Evolutionary conservation across 2,797 vertebrate species (phyloP).

Genomic region (Acropternis orthonyx): DNA sequence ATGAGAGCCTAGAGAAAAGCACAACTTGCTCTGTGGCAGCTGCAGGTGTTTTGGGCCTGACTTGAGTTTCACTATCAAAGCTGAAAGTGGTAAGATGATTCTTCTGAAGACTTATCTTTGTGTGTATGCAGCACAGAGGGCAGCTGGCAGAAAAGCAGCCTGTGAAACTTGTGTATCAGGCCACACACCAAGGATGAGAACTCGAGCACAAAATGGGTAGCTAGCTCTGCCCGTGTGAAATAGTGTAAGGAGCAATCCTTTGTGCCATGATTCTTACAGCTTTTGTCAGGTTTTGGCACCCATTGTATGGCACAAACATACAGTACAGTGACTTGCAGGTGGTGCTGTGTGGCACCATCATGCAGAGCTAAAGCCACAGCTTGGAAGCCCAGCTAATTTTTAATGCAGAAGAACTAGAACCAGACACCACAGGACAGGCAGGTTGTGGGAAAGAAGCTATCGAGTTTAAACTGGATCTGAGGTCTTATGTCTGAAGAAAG

Average conservation of each 20-base stretch:
- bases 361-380: background rate
- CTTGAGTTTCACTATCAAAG: background rate
- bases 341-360: background rate
- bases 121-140: background rate
- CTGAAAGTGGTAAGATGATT: background rate
- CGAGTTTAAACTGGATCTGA: background rate
- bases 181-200: fast-evolving
- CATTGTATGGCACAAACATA: fast-evolving
- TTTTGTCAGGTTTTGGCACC: background rate
- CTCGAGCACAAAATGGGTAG: background rate
- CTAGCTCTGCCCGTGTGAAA: background rate
- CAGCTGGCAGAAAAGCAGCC: background rate
- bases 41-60: background rate
- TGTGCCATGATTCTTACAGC: background rate
- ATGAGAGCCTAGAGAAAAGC: background rate
- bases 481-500: background rate
- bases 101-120: background rate
- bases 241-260: background rate
- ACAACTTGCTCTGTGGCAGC: background rate
- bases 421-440: background rate
- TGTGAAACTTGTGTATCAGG: background rate
- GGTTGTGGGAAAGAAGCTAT: background rate
- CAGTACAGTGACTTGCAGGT: background rate
- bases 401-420: fast-evolving
- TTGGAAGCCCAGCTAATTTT: background rate